Percentiles rank a stretch among this genome's conserved stretches.
These are phyloP conservation scores for Papilio aristodemus DNA, from an alignment of 1,140 invertebrate genomes.

Conservation along the genomic window DNA sequence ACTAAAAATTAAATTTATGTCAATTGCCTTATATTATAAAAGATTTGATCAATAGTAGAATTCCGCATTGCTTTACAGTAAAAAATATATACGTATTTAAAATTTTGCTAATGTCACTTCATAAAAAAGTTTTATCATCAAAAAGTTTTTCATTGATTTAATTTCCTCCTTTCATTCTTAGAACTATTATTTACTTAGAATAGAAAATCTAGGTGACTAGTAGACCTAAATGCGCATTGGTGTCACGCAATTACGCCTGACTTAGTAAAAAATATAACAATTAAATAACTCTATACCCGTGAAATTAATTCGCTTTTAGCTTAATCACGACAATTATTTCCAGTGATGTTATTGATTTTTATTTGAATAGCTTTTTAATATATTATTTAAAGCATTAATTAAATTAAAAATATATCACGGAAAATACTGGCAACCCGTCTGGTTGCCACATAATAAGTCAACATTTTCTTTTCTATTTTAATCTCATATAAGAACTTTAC, in stretches of 20 bases:
- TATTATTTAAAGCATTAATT: too few species aligned
- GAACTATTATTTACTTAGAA: not conserved
- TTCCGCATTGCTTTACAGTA: too few species aligned
- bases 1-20: too few species aligned
- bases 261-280: not conserved
- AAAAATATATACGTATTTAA: not conserved
- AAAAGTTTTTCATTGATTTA: not conserved
- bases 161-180: slow-evolving; percentile 9
- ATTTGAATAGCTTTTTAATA: too few species aligned
- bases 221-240: not conserved
- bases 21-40: too few species aligned
- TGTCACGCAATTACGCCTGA: not conserved
- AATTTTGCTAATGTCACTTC: not conserved
- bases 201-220: not conserved
- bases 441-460: too few species aligned
- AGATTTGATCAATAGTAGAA: too few species aligned
- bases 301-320: not conserved
- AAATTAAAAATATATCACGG: too few species aligned
- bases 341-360: not conserved
- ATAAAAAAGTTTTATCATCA: not conserved
- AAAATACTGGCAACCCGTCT: too few species aligned
- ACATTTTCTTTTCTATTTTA: too few species aligned
- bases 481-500: too few species aligned
- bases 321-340: not conserved
- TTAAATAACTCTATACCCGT: not conserved